These are phyloP conservation scores for Stigmatopora argus DNA, from an alignment of 2,113 vertebrate species.

Conservation along the genomic window DNA sequence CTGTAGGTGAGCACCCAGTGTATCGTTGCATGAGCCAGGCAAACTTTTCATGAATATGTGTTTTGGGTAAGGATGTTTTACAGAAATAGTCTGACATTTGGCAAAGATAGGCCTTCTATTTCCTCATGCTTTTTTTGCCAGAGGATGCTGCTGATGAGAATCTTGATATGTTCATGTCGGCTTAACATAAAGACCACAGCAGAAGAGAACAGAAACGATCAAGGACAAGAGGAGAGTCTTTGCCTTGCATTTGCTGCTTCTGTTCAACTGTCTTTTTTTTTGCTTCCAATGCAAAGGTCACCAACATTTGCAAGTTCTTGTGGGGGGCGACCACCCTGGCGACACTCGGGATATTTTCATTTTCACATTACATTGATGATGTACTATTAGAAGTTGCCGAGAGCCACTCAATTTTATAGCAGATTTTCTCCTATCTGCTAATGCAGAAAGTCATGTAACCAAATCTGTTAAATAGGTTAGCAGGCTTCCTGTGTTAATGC, in stretches of 20 bases:
- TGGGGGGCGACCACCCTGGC: no score
- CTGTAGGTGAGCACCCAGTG: slow-evolving; percentile 25
- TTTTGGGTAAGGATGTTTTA: neutral
- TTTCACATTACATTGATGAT: no score
- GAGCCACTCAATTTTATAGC: no score
- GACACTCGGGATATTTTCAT: no score
- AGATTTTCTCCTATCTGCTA: no score
- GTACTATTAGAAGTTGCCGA: no score
- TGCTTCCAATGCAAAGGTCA: neutral
- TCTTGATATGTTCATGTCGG: neutral
- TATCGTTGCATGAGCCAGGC: slow-evolving; percentile 16
- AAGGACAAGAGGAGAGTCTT: neutral
- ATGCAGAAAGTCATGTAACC: no score
- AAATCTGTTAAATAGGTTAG: no score
- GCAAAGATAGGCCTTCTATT: neutral
- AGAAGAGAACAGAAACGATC: neutral
- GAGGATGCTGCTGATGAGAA: neutral
- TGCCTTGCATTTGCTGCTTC: neutral
- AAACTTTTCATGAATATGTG: neutral
- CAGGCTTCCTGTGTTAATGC: no score
- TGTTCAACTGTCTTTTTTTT: neutral
- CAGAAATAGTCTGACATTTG: slow-evolving; percentile 2
- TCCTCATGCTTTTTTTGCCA: neutral
- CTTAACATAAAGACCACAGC: neutral
- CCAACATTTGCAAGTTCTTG: no score